A percentile compares a stretch with the other conserved stretches of the same genome.
Evolutionary conservation across 2,797 vertebrate genomes (phyloP).

Genomic region (Triplophysa yarkandensis): DNA sequence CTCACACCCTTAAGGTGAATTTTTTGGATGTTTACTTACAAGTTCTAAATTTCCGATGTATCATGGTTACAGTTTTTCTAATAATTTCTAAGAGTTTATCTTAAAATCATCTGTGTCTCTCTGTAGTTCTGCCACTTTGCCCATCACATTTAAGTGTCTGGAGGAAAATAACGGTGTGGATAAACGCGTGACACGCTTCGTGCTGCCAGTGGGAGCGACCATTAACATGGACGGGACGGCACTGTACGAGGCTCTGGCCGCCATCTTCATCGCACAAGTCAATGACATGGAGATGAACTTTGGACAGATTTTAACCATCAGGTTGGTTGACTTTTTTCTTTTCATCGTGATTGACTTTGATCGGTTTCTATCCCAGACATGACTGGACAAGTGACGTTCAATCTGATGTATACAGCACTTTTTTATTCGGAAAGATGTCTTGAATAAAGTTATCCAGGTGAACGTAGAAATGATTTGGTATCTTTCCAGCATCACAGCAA

Average conservation of each 20-base stretch:
- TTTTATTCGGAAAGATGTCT: too few relatives aligned
- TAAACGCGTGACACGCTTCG: conserved; percentile 82
- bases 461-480: neutral
- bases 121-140: conserved; percentile 80
- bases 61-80: neutral
- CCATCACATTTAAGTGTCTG: conserved; percentile 83
- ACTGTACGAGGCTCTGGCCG: conserved; percentile 84
- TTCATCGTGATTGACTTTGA: neutral
- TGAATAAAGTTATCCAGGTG: too few relatives aligned
- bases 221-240: conserved; percentile 88
- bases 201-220: conserved; percentile 84
- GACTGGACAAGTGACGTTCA: neutral
- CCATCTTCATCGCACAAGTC: conserved; percentile 88
- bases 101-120: conserved; percentile 1
- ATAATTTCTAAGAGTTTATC: neutral
- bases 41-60: too few relatives aligned
- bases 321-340: conserved; percentile 60
- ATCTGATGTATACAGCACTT: too few relatives aligned
- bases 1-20: too few relatives aligned
- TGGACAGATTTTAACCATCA: conserved; percentile 85
- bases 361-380: neutral
- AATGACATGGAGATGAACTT: conserved; percentile 78
- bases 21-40: too few relatives aligned
- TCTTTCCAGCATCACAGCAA: conserved; percentile 89
- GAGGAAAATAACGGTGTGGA: conserved; percentile 84